Evolutionary conservation across 1,140 invertebrate genomes (phyloP), one percentile per base, ranked within the genome.

Genomic region (Mamestra configurata): DNA sequence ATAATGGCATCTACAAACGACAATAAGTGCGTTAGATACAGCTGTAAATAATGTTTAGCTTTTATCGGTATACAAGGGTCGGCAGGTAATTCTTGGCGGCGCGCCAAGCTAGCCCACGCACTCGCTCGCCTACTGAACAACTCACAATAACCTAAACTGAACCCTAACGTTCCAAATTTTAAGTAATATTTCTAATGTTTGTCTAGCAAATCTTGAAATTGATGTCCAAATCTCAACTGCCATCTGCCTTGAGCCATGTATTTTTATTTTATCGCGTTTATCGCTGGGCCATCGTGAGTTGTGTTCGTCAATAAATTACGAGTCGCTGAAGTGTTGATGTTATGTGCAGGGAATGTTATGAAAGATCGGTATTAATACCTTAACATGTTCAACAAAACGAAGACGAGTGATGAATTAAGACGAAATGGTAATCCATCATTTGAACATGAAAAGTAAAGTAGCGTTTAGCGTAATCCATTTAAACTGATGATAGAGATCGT

Each of bases 21-120:
- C 83, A 89, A 84, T 87, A 87, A 84, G 83, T 82, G 73, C 49
- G 82, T 84, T 84, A 75, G 87, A 89, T 89, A 85, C 79, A 85
- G 84, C 87, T 89, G 88, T 91, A 91, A 92, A 90, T 90, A 92
- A 91, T 92, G 88, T 90, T 88, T 84, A 84, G 85, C 85, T 88
- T 93, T 90, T 90, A 90, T 89, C 85, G 84, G 88, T 86, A 87
- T 86, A 90, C 87, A 90, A 90, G 88, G 90, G 90, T 88, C 89
- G 82, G 88, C 92, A 93, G 92, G 92, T 93, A 88, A 92, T 85
- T 84, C 84, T 84, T 93, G 92, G 92, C 83, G 0, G 13, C 0
- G 35, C 27, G 90, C 92, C 92, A 93, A 90, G 57, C 73, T 78
- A 66, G 79, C 89, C 90, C 86, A 90, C 90, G 88, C 90, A 86